phyloP scores from a whole-genome alignment of 2,888 invertebrate genomes.

The Parapristionchus giblindavisi region DNA sequence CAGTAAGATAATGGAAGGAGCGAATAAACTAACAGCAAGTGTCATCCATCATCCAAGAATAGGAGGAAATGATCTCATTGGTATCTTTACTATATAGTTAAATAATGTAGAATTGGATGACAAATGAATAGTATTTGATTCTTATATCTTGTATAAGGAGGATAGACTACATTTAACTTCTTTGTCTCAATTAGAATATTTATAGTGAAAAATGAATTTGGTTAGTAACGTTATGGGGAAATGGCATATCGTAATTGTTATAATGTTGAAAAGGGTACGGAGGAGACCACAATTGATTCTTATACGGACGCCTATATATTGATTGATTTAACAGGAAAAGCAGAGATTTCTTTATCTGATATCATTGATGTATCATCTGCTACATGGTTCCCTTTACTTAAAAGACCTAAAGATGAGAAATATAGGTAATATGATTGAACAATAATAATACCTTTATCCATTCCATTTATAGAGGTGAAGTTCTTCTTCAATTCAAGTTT shows the following conservation, averaged over 20 bases:
- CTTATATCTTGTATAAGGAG: neutral
- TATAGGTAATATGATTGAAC: slow-evolving; percentile 41
- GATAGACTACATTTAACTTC: too few relatives aligned
- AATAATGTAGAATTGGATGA: neutral
- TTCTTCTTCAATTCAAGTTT: slow-evolving; percentile 57
- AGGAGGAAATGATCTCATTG: slow-evolving; percentile 30
- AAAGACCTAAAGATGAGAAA: slow-evolving; percentile 55
- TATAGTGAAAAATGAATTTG: too few relatives aligned
- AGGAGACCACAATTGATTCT: too few relatives aligned
- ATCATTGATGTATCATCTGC: slow-evolving; percentile 17
- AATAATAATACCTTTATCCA: neutral
- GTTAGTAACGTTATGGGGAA: neutral
- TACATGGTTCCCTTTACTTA: slow-evolving; percentile 47
- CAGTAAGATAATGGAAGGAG: slow-evolving; percentile 35
- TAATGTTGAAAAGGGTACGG: neutral
- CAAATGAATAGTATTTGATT: neutral
- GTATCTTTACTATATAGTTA: neutral
- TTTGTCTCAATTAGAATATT: too few relatives aligned
- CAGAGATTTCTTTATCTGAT: slow-evolving; percentile 11
- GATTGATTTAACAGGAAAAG: slow-evolving; percentile 7
- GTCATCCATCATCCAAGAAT: slow-evolving; percentile 31
- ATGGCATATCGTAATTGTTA: neutral
- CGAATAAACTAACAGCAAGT: slow-evolving; percentile 23
- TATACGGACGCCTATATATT: too few relatives aligned
- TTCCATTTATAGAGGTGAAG: slow-evolving; percentile 42